These are phyloP conservation scores for Anthoscopus minutus DNA, from an alignment of 2,113 vertebrate species.

Conservation along the genomic window DNA sequence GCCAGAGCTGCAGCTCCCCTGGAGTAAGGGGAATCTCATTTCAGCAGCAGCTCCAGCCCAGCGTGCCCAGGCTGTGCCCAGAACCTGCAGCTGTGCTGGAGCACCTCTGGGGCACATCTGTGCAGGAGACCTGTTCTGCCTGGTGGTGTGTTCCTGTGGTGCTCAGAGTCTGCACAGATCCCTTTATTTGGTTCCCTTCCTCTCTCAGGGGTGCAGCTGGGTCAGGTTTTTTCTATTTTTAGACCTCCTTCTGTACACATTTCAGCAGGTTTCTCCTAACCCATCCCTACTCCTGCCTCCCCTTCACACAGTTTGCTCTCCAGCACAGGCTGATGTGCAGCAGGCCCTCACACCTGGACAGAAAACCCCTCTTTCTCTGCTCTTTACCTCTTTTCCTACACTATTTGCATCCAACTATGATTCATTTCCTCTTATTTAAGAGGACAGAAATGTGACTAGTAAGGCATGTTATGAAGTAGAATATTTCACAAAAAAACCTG, in stretches of 20 bases:
- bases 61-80: neutral
- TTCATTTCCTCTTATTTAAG: conserved; percentile 42
- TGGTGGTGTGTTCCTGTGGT: neutral
- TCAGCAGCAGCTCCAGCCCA: neutral
- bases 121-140: neutral
- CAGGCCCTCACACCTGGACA: neutral
- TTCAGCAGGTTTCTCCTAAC: neutral
- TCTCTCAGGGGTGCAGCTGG: neutral
- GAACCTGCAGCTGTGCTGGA: neutral
- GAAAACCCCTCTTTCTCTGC: neutral
- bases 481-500: conserved; percentile 29
- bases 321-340: neutral
- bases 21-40: neutral
- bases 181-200: neutral
- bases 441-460: conserved; percentile 51
- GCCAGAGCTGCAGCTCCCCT: neutral
- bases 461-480: conserved; percentile 26
- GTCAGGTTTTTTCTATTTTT: neutral
- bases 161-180: neutral
- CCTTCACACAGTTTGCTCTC: neutral
- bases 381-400: neutral
- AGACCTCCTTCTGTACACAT: neutral
- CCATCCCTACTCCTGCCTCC: neutral
- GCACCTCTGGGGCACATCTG: neutral
- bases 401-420: neutral